Base-by-base conservation (phyloP, 2,797 vertebrate genomes). In the Sebastes oblongus region DNA sequence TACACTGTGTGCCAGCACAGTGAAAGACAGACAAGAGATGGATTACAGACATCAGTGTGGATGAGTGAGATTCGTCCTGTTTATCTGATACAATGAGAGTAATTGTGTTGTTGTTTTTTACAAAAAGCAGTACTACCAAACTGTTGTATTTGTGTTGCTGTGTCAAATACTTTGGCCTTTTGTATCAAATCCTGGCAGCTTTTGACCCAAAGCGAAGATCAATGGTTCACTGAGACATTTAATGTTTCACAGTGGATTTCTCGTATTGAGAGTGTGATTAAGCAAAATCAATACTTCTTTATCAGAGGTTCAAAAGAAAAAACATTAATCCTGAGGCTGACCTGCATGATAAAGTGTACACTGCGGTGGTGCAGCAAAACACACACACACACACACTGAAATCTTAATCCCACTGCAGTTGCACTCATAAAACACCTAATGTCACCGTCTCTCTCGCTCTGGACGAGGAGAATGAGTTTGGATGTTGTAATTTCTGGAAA, bases 301-400 rank as follows among this genome's bases (percentile, higher is more conserved):
- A 93, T 93, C 85, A 91, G 79, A 83, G 66, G 81, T 82, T 77
- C 81, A 83, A 90, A 91, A 90, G 82, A 88, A 90, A 88, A 90
- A 88, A 88, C 87, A 24, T 55, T 55, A 55, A 55, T 55, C 52
- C 52, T 22, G n/a, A 55, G 18, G 60, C 61, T 32, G 73, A 68
- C 39, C 30, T 56, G 50, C 77, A 85, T 80, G 79, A 84, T 84
- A 32, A 80, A 73, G 14, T 55, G 20, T 56, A 65, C 29, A 56
- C 52, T n/a, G 16, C 6, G 24, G 68, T 50, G 27, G 68, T 50
- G 22, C 86, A 68, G 61, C 52, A 56, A 67, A 66, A 81, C 66
- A 62, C 58, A 68, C 60, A 46, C 71, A 46, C 71, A 61, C 27
- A 46, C 11, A 27, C 8, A 50, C 30, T 72, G 54, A 84, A 84